A percentile compares a stretch with the other conserved stretches of the same genome.
Evolutionary conservation across 2,113 vertebrate species (phyloP).

Genomic region (Bambusicola thoracicus): DNA sequence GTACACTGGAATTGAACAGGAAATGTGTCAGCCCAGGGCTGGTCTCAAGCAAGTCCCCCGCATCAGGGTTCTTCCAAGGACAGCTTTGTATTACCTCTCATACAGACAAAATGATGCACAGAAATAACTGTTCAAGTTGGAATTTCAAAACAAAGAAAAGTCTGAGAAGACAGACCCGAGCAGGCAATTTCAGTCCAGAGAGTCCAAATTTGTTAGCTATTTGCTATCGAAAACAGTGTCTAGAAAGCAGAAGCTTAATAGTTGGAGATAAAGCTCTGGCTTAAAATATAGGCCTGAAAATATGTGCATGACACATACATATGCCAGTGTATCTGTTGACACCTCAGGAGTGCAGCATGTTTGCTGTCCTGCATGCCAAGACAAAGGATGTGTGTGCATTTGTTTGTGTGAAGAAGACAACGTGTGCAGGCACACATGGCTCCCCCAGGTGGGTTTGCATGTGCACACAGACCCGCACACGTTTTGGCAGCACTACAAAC

Average conservation of each 20-base stretch:
- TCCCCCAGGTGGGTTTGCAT: accelerated
- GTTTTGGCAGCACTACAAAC: background rate
- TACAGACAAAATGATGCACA: background rate
- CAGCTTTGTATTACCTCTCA: background rate
- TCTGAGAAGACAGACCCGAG: background rate
- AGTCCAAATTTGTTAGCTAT: background rate
- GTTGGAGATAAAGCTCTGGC: background rate
- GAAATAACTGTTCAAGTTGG: background rate
- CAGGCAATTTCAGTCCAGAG: background rate
- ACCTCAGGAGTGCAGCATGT: accelerated
- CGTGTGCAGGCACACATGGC: accelerated
- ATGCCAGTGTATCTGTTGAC: background rate
- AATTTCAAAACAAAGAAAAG: background rate
- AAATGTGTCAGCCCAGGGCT: background rate
- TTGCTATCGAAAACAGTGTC: background rate
- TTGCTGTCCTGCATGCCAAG: accelerated
- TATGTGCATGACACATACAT: accelerated
- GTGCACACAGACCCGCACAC: background rate
- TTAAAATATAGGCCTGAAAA: background rate
- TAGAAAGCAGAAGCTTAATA: background rate
- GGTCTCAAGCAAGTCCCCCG: background rate
- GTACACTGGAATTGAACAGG: background rate
- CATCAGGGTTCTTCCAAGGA: background rate
- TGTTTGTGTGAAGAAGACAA: too few species aligned
- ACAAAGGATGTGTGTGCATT: accelerated